A percentile compares a stretch with the other conserved stretches of the same genome.
Evolutionary conservation across 2,797 vertebrate genomes (phyloP).

Genomic region (Poeciliopsis presidionis): DNA sequence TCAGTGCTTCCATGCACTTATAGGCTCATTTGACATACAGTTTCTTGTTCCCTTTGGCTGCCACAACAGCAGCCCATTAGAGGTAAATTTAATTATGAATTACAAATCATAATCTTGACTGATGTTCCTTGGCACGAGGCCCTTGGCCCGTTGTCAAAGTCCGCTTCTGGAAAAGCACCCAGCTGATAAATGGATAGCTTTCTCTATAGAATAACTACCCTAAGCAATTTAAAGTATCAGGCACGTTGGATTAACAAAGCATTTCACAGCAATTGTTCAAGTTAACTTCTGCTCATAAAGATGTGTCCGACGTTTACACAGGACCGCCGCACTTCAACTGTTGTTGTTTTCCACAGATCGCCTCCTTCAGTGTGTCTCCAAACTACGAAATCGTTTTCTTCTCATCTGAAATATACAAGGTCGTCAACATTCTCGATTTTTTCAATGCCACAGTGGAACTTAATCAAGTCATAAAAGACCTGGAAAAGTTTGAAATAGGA

Average conservation of each 20-base stretch:
- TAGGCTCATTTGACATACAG: conserved; percentile 30
- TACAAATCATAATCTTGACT: conserved; percentile 59
- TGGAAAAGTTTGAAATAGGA: neutral
- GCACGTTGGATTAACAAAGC: conserved; percentile 26
- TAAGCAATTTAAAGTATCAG: conserved; percentile 50
- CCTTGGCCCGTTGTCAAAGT: conserved; percentile 43
- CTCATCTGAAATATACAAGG: conserved; percentile 38
- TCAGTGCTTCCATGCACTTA: conserved; percentile 17
- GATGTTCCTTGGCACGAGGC: conserved; percentile 44
- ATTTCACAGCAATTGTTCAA: conserved; percentile 15
- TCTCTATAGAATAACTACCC: conserved; percentile 58
- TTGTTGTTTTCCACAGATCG: conserved; percentile 57
- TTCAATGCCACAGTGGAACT: fast-evolving
- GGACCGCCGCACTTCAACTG: neutral
- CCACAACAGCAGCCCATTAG: conserved; percentile 49
- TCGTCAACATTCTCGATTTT: conserved; percentile 60
- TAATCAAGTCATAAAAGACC: fast-evolving
- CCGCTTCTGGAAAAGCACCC: conserved; percentile 31
- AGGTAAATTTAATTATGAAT: conserved; percentile 65
- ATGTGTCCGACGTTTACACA: neutral
- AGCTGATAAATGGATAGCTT: conserved; percentile 61
- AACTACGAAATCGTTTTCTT: conserved; percentile 75
- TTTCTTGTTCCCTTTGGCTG: conserved; percentile 40
- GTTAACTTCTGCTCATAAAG: conserved; percentile 12
- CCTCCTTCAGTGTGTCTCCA: conserved; percentile 62